A percentile compares a stretch with the other conserved stretches of the same genome.
phyloP scores from a whole-genome alignment of 2,797 vertebrate genomes.

The Lepidocolaptes lacrymiger region DNA sequence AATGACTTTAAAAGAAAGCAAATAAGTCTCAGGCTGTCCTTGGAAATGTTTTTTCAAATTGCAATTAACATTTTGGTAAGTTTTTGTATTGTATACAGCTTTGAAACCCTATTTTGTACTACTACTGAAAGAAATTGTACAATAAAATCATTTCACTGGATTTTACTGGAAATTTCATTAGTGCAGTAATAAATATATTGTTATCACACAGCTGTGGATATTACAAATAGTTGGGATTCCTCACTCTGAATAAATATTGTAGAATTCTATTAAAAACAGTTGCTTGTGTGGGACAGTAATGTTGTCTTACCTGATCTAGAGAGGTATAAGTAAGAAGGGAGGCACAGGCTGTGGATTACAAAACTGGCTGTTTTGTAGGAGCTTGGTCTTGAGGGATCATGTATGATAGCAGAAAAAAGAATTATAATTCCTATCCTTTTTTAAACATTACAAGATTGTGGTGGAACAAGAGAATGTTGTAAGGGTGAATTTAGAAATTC shows the following conservation, averaged over 20 bases:
- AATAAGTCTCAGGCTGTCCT: not conserved
- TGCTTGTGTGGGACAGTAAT: not conserved
- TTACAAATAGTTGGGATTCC: not conserved
- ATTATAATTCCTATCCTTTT: not conserved
- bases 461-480: not conserved
- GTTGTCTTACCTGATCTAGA: not conserved
- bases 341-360: not conserved
- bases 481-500: not conserved
- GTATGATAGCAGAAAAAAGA: not conserved
- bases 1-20: not conserved
- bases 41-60: not conserved
- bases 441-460: not conserved
- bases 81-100: not conserved
- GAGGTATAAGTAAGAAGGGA: not conserved
- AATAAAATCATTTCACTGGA: slow-evolving; percentile 46
- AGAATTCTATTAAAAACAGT: not conserved
- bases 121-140: not conserved
- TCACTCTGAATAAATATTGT: not conserved
- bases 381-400: not conserved
- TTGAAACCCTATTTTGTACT: slow-evolving; percentile 10
- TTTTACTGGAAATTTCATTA: not conserved
- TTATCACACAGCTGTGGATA: not conserved
- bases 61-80: not conserved
- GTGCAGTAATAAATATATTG: not conserved
- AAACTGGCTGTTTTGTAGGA: not conserved